Percentiles rank a stretch among this genome's conserved stretches.
Conservation (phyloP, 2,113 vertebrate genomes). For the Menura novaehollandiae region DNA sequence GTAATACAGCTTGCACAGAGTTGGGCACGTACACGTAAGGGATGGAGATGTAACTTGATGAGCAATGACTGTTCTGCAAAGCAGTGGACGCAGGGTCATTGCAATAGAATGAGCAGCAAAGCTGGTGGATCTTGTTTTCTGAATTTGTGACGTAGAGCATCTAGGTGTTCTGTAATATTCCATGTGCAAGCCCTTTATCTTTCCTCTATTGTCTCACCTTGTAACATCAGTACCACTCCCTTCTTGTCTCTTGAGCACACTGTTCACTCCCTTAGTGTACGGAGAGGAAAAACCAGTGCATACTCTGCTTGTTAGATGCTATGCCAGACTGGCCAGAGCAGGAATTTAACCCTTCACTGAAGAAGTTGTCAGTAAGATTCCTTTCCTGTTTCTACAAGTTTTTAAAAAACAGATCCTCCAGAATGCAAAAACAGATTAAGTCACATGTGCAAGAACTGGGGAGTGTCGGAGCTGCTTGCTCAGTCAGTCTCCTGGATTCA, state of each 20-base stretch:
- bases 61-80: background rate
- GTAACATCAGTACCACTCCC: background rate
- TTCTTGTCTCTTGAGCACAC: background rate
- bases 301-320: background rate
- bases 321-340: background rate
- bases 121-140: background rate
- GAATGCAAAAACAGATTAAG: background rate
- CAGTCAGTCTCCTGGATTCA: background rate
- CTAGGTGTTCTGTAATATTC: background rate
- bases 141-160: background rate
- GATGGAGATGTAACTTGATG: background rate
- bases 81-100: background rate
- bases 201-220: background rate
- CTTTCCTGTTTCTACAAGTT: background rate
- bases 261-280: background rate
- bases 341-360: background rate
- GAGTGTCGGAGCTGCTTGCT: background rate
- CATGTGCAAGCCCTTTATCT: background rate
- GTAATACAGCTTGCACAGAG: background rate
- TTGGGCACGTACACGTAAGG: background rate
- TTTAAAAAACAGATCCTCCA: background rate
- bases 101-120: background rate
- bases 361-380: background rate
- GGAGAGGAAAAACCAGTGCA: background rate
- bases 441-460: background rate